Conservation (phyloP, 1,140 invertebrate species). For the Drosophila aff. region DNA sequence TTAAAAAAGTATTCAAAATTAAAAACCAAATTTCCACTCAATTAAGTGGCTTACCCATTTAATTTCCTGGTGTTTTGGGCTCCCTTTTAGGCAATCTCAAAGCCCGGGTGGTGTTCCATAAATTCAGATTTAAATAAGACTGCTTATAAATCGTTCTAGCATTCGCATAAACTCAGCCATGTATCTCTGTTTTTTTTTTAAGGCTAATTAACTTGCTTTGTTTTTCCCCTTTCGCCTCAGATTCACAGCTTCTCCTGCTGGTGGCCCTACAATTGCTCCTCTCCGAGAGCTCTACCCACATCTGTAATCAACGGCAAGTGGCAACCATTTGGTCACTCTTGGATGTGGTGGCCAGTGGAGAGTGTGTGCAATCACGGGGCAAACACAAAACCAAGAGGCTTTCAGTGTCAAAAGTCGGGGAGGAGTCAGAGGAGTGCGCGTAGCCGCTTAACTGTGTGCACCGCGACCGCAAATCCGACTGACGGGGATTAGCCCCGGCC, state of each 20-base stretch:
- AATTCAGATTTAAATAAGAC: not conserved
- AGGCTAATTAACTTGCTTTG: conserved; percentile 10
- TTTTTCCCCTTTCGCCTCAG: not conserved
- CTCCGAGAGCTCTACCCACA: too few species aligned
- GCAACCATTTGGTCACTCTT: conserved; percentile 17
- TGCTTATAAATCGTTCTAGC: not conserved
- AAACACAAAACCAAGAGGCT: not conserved
- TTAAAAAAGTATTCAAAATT: too few species aligned
- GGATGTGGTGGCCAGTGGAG: not conserved
- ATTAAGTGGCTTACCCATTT: too few species aligned
- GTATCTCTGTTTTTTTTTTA: not conserved
- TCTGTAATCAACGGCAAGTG: not conserved
- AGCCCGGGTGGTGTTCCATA: too few species aligned
- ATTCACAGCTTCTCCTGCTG: not conserved
- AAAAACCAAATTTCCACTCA: too few species aligned
- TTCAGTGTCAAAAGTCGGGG: not conserved
- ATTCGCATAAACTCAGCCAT: not conserved
- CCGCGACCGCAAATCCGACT: conserved; percentile 34
- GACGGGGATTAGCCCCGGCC: conserved; percentile 47
- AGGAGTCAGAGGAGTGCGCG: not conserved
- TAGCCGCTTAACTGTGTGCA: conserved; percentile 18
- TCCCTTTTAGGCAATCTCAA: not conserved
- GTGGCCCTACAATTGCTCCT: not conserved
- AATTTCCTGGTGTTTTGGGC: not conserved
- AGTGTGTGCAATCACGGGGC: not conserved